Base-by-base conservation (phyloP, 2,113 vertebrate species). In the Thryonomys swinderianus region DNA sequence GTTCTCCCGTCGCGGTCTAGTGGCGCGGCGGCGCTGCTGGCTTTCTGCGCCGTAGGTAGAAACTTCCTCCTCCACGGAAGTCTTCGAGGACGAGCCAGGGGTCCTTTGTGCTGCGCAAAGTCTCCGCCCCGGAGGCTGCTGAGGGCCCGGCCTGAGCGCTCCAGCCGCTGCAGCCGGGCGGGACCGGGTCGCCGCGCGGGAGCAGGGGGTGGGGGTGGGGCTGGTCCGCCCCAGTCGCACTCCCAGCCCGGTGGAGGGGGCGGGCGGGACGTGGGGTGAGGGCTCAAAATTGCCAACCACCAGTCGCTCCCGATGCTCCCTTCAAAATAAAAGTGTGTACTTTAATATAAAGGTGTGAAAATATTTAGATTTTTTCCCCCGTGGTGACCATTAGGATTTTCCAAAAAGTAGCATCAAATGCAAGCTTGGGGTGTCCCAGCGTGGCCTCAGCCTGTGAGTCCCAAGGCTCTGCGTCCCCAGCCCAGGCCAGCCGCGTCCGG, bases 1-100 rank as follows among this genome's bases (percentile, higher is more conserved):
- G 32, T 42, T 78, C 25, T 55, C 45, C 11, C 51, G n/a, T 14
- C 0, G 1, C 10, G 14, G 11, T 27, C n/a, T 51, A n/a, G 59
- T 40, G 1, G 1, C 17, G 32, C 0, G 4, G 21, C 1, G 1
- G 7, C 25, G 11, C 10, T 5, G 11, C 85, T 20, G 73, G 17
- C 30, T 18, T 83, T 57, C 40, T 71, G 67, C 51, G 16, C 14
- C 0, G 9, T 8, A 9, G 90, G 12, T 64, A 2, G 7, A 48
- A 82, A 34, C 11, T n/a, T 83, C 37, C 40, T 18, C 51, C 37
- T 59, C 53, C 40, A 37, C 10, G 37, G 12, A 5, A 7, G 4
- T 71, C 69, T 74, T 34, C 76, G 20, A 51, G 57, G 45, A 42
- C 57, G 42, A 84, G 23, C 18, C 14, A 0, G 17, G 20, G n/a